These are phyloP conservation scores for Busseola fusca DNA, from an alignment of 2,888 invertebrate genomes.

Conservation along the genomic window DNA sequence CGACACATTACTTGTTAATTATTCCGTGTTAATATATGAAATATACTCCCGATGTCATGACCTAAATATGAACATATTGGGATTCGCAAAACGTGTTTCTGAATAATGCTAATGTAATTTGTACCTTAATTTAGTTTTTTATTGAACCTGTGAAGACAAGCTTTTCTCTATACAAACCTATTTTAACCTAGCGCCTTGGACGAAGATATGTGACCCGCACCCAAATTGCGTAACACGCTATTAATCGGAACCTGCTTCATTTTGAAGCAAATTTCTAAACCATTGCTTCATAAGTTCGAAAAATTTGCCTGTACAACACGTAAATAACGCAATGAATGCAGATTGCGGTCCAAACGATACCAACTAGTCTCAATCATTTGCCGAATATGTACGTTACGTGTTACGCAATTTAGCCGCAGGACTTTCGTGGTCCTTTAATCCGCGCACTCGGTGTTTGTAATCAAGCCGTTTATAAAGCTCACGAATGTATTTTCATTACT, in stretches of 20 bases:
- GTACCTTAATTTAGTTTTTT: conserved; percentile 52
- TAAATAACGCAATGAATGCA: too few relatives aligned
- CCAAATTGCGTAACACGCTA: too few relatives aligned
- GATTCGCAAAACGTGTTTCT: conserved; percentile 48
- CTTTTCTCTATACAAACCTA: conserved; percentile 28
- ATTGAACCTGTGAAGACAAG: conserved; percentile 22
- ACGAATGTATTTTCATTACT: conserved; percentile 10
- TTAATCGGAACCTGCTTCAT: too few relatives aligned
- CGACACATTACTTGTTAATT: conserved; percentile 23
- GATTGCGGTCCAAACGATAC: too few relatives aligned
- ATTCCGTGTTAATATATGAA: conserved; percentile 33
- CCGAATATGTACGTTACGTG: too few relatives aligned
- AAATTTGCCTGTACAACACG: too few relatives aligned
- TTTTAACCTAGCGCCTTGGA: conserved; percentile 25
- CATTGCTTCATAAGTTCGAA: too few relatives aligned
- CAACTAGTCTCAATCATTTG: too few relatives aligned
- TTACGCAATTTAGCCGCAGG: too few relatives aligned
- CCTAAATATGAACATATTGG: conserved; percentile 45
- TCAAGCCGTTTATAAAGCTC: conserved; percentile 9
- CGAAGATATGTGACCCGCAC: conserved; percentile 25
- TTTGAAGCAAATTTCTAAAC: too few relatives aligned
- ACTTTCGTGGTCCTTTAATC: conserved; percentile 35
- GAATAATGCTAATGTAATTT: conserved; percentile 58
- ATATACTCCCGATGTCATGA: conserved; percentile 20
- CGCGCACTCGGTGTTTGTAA: conserved; percentile 9